Evolutionary conservation across 1,140 invertebrate species (phyloP).

Genomic region (Mylabris phalerata): DNA sequence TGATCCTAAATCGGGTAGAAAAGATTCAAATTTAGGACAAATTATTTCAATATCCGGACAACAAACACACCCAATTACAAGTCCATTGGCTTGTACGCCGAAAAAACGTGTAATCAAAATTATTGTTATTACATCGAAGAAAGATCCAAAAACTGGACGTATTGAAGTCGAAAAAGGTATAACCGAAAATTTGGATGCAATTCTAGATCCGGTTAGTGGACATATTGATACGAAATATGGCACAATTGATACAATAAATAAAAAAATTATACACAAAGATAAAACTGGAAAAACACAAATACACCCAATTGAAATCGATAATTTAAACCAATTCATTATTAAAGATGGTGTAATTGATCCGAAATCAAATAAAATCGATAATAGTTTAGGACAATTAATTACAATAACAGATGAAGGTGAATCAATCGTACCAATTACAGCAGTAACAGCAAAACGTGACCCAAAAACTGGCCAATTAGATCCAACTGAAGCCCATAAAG

Average conservation of each 20-base stretch:
- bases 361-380: conserved; percentile 49
- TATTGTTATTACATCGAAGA: conserved; percentile 55
- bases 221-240: conserved; percentile 60
- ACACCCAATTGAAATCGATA: conserved; percentile 51
- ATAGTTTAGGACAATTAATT: conserved; percentile 48
- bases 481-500: conserved; percentile 36
- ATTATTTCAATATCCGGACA: conserved; percentile 48
- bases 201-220: conserved; percentile 54
- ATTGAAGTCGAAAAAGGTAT: conserved; percentile 55
- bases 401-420: conserved; percentile 45
- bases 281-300: conserved; percentile 50
- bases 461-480: conserved; percentile 47
- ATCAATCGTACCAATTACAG: conserved; percentile 50
- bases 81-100: conserved; percentile 49
- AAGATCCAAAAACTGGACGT: conserved; percentile 56
- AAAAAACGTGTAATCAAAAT: conserved; percentile 61
- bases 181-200: conserved; percentile 56
- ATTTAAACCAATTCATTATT: conserved; percentile 55
- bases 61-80: conserved; percentile 32
- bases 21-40: conserved; percentile 49
- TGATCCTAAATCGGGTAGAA: conserved; percentile 51
- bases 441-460: conserved; percentile 50
- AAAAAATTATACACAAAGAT: conserved; percentile 50
- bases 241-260: conserved; percentile 53
- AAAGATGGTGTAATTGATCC: conserved; percentile 50